These are phyloP conservation scores for Lasioglossum albipes DNA, from an alignment of 1,140 invertebrate species.

Conservation along the genomic window DNA sequence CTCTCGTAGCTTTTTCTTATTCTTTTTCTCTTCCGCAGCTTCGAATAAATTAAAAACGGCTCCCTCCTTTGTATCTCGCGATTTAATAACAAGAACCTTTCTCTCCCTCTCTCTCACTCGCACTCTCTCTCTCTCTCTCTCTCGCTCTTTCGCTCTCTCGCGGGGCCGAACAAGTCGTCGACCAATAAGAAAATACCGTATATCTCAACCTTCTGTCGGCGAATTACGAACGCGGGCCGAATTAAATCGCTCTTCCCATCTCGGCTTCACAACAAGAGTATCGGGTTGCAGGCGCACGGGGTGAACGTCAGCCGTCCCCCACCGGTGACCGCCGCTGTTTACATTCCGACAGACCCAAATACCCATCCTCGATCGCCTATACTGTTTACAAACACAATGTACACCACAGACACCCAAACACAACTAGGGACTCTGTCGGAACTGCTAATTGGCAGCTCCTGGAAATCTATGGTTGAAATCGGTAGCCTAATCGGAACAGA, in stretches of 20 bases:
- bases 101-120: conserved; percentile 1
- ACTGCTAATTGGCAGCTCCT: no score
- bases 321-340: no score
- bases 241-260: background rate
- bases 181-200: conserved; percentile 36
- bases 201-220: conserved; percentile 5
- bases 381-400: no score
- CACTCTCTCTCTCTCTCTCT: background rate
- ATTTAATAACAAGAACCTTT: conserved; percentile 29
- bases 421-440: no score
- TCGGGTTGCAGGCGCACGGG: background rate
- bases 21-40: conserved; percentile 14
- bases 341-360: no score
- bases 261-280: background rate
- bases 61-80: conserved; percentile 12
- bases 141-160: no score
- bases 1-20: background rate
- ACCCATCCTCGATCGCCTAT: no score
- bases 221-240: conserved; percentile 16
- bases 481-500: no score
- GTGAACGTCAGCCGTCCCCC: no score
- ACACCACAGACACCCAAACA: no score
- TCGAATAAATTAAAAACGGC: conserved; percentile 44
- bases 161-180: conserved; percentile 30
- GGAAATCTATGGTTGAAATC: no score